A percentile compares a stretch with the other conserved stretches of the same genome.
Conservation (phyloP, 2,888 invertebrate genomes). For the Orchesella flavescens region DNA sequence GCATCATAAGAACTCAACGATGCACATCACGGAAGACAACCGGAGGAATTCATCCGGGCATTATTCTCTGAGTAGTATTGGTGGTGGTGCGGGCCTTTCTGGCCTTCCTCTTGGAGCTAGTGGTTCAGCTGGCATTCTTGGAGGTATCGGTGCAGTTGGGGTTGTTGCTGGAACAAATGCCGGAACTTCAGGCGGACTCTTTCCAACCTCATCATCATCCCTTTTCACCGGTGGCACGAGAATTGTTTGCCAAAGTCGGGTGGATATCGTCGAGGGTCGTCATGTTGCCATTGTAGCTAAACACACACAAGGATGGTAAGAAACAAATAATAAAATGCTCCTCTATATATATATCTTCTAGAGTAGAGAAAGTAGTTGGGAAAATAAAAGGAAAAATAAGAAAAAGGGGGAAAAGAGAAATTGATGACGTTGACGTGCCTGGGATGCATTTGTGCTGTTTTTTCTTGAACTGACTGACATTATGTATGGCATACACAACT, state of each 20-base stretch:
- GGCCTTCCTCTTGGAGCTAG: slow-evolving; percentile 35
- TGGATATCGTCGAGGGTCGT: slow-evolving; percentile 69
- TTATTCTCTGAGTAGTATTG: slow-evolving; percentile 46
- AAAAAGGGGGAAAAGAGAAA: slow-evolving; percentile 6
- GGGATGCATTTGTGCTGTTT: slow-evolving; percentile 32
- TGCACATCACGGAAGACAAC: slow-evolving; percentile 77
- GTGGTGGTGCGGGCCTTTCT: slow-evolving; percentile 43
- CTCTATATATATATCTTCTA: neutral
- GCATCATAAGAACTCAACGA: slow-evolving; percentile 83
- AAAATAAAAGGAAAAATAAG: slow-evolving; percentile 5
- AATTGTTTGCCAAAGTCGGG: slow-evolving; percentile 67
- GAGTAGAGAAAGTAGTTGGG: neutral
- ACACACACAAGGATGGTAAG: slow-evolving; percentile 85
- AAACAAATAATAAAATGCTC: slow-evolving; percentile 43
- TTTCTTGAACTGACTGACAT: slow-evolving; percentile 14
- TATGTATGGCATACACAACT: slow-evolving; percentile 26
- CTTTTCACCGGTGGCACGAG: slow-evolving; percentile 67
- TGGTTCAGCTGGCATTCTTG: slow-evolving; percentile 44
- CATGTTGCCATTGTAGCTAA: slow-evolving; percentile 80
- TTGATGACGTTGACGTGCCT: slow-evolving; percentile 54
- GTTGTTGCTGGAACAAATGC: slow-evolving; percentile 44
- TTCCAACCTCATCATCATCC: slow-evolving; percentile 43
- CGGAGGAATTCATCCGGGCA: slow-evolving; percentile 68
- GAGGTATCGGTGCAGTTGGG: slow-evolving; percentile 52
- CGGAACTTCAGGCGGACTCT: slow-evolving; percentile 32